Evolutionary conservation across 2,888 invertebrate species (phyloP), one percentile per base, ranked within the genome.

Genomic region (Lasius platythorax): DNA sequence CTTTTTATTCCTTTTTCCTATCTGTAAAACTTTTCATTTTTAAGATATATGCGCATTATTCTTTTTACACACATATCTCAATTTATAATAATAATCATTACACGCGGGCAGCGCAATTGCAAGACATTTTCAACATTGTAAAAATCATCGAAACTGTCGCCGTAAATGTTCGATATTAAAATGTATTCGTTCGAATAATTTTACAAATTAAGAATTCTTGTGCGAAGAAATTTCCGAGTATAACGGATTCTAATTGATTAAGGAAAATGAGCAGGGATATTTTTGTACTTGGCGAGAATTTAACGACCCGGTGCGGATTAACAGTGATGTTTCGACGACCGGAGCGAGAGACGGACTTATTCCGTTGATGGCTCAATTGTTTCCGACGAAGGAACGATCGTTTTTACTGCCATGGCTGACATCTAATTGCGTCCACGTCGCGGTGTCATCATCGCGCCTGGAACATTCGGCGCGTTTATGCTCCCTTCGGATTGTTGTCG

Each of bases 311-410:
- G 33, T 33, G 79, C 23, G 79, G n/a, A 72, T 81, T 72, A 72
- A 79, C 58, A 72, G 61, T 28, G 61, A 81, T 70, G 70, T 33
- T 70, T 70, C 70, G 78, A 78, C 70, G 61, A 43, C 61, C 70
- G 43, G 33, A 37, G 53, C 70, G 72, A 37, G 46, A n/a, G 68
- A 85, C 68, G 50, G 63, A 82, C 73, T 63, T 8, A 53, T 56
- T 72, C 63, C 66, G 73, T 64, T 86, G 82, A 88, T 84, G 79
- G 74, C 86, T 88, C 83, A 86, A 84, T 86, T 85, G 84, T 92
- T 91, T 89, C 88, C 85, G 85, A 87, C 87, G 87, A 90, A 87
- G 91, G 88, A 92, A 91, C 89, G 91, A 89, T 86, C 76, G 64
- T 87, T 91, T 89, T 88, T 90, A 87, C 82, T 64, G 56, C 76